Evolutionary conservation across 23 tunicate genomes (phyloP).

Genomic region (Clavelina lepadiformis): DNA sequence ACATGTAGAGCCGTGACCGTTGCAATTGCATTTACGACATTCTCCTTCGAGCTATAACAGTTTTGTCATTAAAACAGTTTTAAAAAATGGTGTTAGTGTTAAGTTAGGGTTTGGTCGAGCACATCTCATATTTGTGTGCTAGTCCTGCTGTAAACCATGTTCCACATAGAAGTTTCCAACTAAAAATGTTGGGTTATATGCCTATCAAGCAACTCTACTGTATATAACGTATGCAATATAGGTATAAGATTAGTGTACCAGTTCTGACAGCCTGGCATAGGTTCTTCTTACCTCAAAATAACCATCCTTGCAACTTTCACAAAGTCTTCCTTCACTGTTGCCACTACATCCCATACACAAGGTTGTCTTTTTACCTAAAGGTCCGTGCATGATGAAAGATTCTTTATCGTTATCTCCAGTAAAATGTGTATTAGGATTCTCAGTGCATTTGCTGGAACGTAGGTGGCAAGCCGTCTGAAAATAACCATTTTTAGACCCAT

Average conservation of each 20-base stretch:
- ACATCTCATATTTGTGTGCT: no score
- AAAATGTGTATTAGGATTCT: not conserved
- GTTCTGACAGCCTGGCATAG: no score
- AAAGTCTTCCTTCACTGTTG: conserved; percentile 43
- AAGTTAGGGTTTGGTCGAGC: no score
- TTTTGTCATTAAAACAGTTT: no score
- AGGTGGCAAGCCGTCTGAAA: conserved; percentile 48
- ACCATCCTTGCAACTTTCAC: conserved; percentile 57
- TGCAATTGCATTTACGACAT: conserved; percentile 56
- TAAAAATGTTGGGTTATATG: no score
- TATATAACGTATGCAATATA: no score
- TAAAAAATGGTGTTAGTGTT: no score
- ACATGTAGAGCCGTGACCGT: conserved; percentile 69
- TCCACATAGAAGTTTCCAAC: no score
- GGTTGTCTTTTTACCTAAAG: conserved; percentile 4
- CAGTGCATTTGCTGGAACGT: conserved; percentile 25
- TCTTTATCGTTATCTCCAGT: not conserved
- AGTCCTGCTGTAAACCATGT: no score
- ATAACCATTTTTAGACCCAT: conserved; percentile 1
- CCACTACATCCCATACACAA: conserved; percentile 30
- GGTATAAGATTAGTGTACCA: no score
- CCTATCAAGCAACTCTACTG: no score
- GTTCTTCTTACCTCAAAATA: conserved; percentile 39
- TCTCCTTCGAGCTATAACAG: conserved; percentile 33
- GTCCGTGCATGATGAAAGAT: conserved; percentile 9